These are phyloP conservation scores for Perccottus glenii DNA, from an alignment of 2,113 vertebrate species.

Conservation along the genomic window DNA sequence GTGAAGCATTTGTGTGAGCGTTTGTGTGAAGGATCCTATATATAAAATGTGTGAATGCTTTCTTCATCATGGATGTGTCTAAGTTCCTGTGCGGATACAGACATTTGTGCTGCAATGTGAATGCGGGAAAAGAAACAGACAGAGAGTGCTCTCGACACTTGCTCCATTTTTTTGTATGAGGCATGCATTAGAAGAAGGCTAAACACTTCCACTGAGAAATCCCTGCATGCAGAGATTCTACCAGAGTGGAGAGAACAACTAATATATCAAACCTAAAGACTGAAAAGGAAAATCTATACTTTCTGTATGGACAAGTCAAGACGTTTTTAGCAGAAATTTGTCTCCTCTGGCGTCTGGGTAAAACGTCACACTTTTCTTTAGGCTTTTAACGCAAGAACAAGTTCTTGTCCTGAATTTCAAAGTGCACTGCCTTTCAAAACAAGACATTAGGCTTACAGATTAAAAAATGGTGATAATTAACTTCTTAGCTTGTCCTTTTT, in stretches of 20 bases:
- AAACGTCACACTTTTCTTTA: not conserved
- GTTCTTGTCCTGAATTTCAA: not conserved
- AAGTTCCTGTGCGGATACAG: not conserved
- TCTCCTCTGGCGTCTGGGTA: not conserved
- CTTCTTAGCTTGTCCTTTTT: not conserved
- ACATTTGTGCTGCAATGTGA: not conserved
- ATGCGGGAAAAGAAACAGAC: not conserved
- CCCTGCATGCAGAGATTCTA: not conserved
- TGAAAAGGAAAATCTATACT: constrained; percentile 3
- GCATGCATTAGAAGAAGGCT: not conserved
- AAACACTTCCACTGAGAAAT: not conserved
- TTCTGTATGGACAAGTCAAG: not conserved
- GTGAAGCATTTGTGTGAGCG: not conserved
- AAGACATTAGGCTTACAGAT: not conserved
- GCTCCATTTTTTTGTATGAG: not conserved
- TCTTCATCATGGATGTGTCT: not conserved
- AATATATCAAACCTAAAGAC: constrained; percentile 6
- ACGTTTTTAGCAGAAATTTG: not conserved
- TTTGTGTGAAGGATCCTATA: not conserved
- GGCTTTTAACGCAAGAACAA: not conserved
- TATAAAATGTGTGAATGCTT: not conserved
- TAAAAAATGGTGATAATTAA: constrained; percentile 1
- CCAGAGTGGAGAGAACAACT: not conserved
- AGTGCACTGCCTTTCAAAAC: not conserved
- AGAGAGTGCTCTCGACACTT: not conserved